phyloP scores from a whole-genome alignment of 2,113 vertebrate species.

The human (Homo sapiens) region GRCh38 chr13:54743501-54744000 shows the following conservation, averaged over 20 bases:
- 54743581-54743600: neutral
- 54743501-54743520: neutral
- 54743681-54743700: neutral
- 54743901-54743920: neutral
- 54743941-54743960: neutral
- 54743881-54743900: neutral
- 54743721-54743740: neutral
- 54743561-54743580: neutral
- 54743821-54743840: neutral
- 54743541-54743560: neutral
- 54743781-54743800: neutral
- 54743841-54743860: neutral
- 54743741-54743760: neutral
- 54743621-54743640: neutral
- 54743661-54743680: neutral
- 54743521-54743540: slow-evolving; percentile 1
- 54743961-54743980: neutral
- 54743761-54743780: neutral
- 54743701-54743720: neutral
- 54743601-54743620: neutral
- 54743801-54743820: neutral
- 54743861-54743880: neutral
- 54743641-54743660: neutral
- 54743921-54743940: neutral
- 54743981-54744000: neutral